Conservation (phyloP, 2,888 invertebrate genomes). For the Mechanitis mazaeus region DNA sequence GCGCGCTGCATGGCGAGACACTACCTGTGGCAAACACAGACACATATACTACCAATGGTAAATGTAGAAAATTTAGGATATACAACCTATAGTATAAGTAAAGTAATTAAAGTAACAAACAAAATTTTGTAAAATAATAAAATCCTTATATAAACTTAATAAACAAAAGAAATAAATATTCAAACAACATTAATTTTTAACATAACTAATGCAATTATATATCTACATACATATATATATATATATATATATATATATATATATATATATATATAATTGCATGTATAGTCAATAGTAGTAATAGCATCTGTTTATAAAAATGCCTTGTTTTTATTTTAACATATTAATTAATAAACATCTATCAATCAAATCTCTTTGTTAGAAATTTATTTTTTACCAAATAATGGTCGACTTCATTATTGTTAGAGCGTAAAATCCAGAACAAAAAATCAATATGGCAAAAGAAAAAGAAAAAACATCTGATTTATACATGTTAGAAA, state of each 20-base stretch:
- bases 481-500: conserved; percentile 54
- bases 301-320: too few species aligned
- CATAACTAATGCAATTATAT: background rate
- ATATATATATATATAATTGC: too few species aligned
- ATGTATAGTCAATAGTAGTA: too few species aligned
- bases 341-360: background rate
- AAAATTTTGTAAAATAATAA: too few species aligned
- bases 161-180: conserved; percentile 8
- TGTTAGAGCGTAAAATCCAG: conserved; percentile 42
- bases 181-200: conserved; percentile 10
- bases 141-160: too few species aligned
- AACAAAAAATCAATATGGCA: conserved; percentile 69
- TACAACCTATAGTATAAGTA: too few species aligned
- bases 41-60: background rate
- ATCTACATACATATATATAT: too few species aligned
- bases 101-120: too few species aligned
- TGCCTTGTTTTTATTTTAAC: background rate
- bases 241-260: too few species aligned
- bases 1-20: conserved; percentile 78
- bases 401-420: conserved; percentile 22
- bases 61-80: too few species aligned
- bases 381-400: conserved; percentile 22
- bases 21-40: conserved; percentile 50
- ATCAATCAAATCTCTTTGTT: conserved; percentile 6
- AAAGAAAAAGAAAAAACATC: conserved; percentile 64